Base-by-base conservation (phyloP, 2,888 invertebrate species). In the Parochlus steinenii region DNA sequence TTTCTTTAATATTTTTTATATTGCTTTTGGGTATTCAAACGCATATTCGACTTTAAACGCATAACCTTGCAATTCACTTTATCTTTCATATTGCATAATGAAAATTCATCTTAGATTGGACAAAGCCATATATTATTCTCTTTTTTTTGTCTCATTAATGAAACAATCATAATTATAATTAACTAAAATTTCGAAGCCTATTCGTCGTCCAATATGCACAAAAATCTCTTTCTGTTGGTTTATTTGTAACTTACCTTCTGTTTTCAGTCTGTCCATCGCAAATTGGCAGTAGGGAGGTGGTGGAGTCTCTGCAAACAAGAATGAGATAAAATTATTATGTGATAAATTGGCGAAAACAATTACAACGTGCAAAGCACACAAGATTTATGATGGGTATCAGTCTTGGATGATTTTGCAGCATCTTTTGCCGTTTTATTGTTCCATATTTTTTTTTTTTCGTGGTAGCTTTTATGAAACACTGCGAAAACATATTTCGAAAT, bases 281-380 rank as follows among this genome's bases (percentile, higher is more conserved):
- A 73, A 73, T 54, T 72, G 71, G 59, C 72, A 76, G 64, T 83
- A 83, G 45, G 83, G 82, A 48, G 82, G 83, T 51, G 82, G 82
- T 51, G 81, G 80, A 51, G 75, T 71, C 63, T 83, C 83, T 85
- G 71, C 37, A 73, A 73, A 51, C 48, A 52, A 54, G 49, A 48
- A 44, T 52, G 47, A 37, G 38, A 24, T 42, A 40, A 19, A 37
- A n/a, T n/a, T n/a, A n/a, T n/a, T n/a, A n/a, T n/a, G n/a, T n/a
- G n/a, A n/a, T n/a, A n/a, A n/a, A n/a, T n/a, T n/a, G n/a, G n/a
- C n/a, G n/a, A n/a, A n/a, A n/a, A n/a, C n/a, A n/a, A n/a, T n/a
- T n/a, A n/a, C n/a, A n/a, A n/a, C n/a, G n/a, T n/a, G n/a, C n/a
- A n/a, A n/a, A n/a, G n/a, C n/a, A n/a, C n/a, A n/a, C n/a, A n/a